These are phyloP conservation scores for Epinephelus malabaricus DNA, from an alignment of 2,797 vertebrate species.

Conservation along the genomic window DNA sequence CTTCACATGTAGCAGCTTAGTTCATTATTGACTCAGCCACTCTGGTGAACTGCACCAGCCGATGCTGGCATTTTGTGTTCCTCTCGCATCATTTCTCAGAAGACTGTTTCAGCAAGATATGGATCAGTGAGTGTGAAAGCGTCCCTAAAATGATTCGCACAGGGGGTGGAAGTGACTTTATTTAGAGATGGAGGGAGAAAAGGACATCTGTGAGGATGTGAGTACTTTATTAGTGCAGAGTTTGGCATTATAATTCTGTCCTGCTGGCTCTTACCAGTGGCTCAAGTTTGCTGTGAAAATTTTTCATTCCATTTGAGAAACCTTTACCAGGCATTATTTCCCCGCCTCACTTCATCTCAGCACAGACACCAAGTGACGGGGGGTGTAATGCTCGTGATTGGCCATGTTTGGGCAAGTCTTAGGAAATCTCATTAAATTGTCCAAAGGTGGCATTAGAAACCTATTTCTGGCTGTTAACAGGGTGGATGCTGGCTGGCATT, in stretches of 20 bases:
- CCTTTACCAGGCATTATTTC: conserved; percentile 29
- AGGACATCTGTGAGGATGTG: conserved; percentile 53
- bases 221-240: conserved; percentile 42
- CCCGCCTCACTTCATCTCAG: conserved; percentile 13
- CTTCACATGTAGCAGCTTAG: conserved; percentile 30
- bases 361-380: conserved; percentile 18
- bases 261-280: conserved; percentile 8
- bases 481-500: conserved; percentile 13
- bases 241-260: conserved; percentile 48
- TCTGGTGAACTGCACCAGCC: conserved; percentile 40
- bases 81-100: conserved; percentile 54
- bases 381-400: not conserved
- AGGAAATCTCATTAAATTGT: conserved; percentile 57
- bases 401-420: conserved; percentile 23
- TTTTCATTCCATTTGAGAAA: conserved; percentile 53
- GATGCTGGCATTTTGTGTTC: conserved; percentile 50
- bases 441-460: conserved; percentile 20
- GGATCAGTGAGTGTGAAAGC: conserved; percentile 67
- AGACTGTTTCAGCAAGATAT: conserved; percentile 48
- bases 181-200: conserved; percentile 44
- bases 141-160: conserved; percentile 58
- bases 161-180: conserved; percentile 57
- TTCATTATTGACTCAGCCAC: conserved; percentile 44
- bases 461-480: conserved; percentile 37
- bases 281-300: conserved; percentile 33